Conservation (phyloP, 2,797 vertebrate species). For the Sebastes minor region DNA sequence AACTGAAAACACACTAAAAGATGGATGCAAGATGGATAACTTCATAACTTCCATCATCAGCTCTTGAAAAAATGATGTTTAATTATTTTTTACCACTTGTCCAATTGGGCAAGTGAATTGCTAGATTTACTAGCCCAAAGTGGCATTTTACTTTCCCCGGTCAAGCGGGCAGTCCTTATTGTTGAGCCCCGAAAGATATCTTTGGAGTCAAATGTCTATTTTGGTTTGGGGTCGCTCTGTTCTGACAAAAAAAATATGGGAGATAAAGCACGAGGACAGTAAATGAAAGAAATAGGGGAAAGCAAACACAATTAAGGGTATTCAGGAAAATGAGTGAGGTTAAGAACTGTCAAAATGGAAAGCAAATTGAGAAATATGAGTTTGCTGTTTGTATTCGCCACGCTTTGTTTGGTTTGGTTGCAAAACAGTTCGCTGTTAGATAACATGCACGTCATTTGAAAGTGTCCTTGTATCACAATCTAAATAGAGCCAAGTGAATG, state of each 20-base stretch:
- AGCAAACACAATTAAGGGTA: not conserved
- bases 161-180: too few species aligned
- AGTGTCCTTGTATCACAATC: not conserved
- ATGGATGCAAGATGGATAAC: too few species aligned
- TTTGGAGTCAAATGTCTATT: not conserved
- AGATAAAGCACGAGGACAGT: not conserved
- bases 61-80: too few species aligned
- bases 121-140: rapidly evolving
- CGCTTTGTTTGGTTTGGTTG: not conserved
- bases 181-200: not conserved
- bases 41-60: too few species aligned
- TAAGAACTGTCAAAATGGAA: not conserved
- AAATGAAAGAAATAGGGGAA: not conserved
- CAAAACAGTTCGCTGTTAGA: not conserved
- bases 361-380: not conserved
- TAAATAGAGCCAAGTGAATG: conserved; percentile 1
- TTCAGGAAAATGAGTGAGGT: not conserved
- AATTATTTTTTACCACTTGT: too few species aligned
- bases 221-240: not conserved
- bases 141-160: too few species aligned
- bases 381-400: not conserved
- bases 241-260: not conserved
- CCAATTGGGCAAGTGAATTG: too few species aligned
- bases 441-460: not conserved
- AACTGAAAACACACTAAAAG: too few species aligned